Conservation (phyloP, 1,140 invertebrate species). For the Drosophila nikananu region DNA sequence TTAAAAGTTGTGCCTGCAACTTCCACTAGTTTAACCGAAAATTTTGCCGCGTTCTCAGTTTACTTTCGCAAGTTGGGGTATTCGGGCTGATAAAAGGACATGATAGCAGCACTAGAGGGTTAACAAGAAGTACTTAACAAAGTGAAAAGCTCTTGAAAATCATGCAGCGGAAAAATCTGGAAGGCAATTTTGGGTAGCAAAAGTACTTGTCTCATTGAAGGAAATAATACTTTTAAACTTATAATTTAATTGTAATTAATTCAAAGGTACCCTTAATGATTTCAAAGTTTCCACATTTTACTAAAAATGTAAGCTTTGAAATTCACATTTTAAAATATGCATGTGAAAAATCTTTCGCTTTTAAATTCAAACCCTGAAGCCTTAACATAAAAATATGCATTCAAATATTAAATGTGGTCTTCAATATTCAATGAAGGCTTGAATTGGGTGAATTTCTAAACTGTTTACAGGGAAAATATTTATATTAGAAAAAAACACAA, state of each 20-base stretch:
- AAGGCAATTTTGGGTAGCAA: background rate
- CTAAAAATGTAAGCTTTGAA: background rate
- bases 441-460: background rate
- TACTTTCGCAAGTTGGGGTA: background rate
- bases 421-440: background rate
- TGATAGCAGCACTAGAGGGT: conserved; percentile 30
- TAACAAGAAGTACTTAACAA: conserved; percentile 16
- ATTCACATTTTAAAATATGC: background rate
- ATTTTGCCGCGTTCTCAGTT: conserved; percentile 18
- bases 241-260: too few species aligned
- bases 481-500: background rate
- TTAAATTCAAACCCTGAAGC: too few species aligned
- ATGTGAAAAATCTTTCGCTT: background rate
- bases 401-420: background rate
- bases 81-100: conserved; percentile 25
- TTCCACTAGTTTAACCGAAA: conserved; percentile 28
- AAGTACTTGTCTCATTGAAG: background rate
- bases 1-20: conserved; percentile 49
- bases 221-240: background rate
- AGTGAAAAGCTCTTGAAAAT: conserved; percentile 3
- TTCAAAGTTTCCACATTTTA: too few species aligned
- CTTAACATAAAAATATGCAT: background rate
- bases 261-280: too few species aligned
- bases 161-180: background rate
- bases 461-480: background rate